Percentiles rank a stretch among this genome's conserved stretches.
phyloP scores from a whole-genome alignment of 2,797 vertebrate genomes.

The Basileuterus tristriatus region DNA sequence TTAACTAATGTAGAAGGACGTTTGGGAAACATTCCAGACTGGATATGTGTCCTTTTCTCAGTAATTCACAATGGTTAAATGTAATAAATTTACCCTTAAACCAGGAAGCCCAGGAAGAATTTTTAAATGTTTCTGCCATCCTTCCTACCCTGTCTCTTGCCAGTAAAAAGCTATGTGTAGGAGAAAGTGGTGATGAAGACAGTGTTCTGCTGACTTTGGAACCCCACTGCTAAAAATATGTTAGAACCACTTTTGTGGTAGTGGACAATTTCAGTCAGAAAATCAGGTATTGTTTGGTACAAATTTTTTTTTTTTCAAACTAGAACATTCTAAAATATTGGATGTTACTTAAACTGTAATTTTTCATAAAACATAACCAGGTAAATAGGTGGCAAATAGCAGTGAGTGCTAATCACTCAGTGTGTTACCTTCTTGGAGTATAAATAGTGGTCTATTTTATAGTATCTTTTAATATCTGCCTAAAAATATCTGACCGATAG shows the following conservation, averaged over 20 bases:
- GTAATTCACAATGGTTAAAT: not conserved
- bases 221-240: not conserved
- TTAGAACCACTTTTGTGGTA: not conserved
- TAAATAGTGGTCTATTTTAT: not conserved
- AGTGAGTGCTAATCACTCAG: not conserved
- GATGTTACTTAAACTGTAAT: not conserved
- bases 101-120: not conserved
- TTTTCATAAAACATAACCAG: not conserved
- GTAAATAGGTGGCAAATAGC: not conserved
- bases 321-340: not conserved
- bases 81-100: not conserved
- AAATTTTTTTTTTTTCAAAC: not conserved
- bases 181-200: not conserved
- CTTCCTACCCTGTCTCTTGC: not conserved
- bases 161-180: not conserved
- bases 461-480: not conserved
- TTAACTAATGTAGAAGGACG: not conserved
- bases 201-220: not conserved
- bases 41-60: not conserved
- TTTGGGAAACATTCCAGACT: not conserved
- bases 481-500: not conserved
- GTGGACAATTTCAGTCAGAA: not conserved
- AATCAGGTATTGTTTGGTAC: not conserved
- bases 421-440: not conserved
- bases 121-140: not conserved